Evolutionary conservation across 2,888 invertebrate species (phyloP).

Genomic region (Drosophila hawaiiensis): DNA sequence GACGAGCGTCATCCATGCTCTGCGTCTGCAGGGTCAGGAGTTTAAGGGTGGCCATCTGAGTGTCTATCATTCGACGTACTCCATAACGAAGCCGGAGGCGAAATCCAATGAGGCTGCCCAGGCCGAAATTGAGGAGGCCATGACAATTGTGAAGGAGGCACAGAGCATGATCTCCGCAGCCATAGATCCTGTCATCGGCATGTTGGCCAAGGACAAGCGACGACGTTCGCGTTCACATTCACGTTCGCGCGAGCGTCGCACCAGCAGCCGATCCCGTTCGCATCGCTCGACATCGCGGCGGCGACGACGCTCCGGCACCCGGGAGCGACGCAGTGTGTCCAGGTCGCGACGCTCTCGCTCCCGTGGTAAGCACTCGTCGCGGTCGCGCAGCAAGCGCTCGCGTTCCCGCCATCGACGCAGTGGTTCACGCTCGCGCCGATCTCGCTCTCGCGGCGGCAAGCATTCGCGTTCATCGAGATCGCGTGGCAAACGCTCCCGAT

Average conservation of each 20-base stretch:
- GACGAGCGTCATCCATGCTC: slow-evolving; percentile 92
- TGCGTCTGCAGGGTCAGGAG: slow-evolving; percentile 93
- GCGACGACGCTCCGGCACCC: slow-evolving; percentile 86
- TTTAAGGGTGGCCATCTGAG: slow-evolving; percentile 89
- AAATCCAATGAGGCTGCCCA: slow-evolving; percentile 98
- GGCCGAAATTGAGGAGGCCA: slow-evolving; percentile 97
- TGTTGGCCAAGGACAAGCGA: slow-evolving; percentile 93
- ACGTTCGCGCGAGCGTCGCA: slow-evolving; percentile 88
- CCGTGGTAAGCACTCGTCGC: slow-evolving; percentile 82
- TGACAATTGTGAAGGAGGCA: slow-evolving; percentile 98
- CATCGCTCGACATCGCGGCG: slow-evolving; percentile 88
- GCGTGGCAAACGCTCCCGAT: slow-evolving; percentile 85
- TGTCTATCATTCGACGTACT: slow-evolving; percentile 96
- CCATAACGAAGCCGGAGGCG: slow-evolving; percentile 96
- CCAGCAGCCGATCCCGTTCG: slow-evolving; percentile 87
- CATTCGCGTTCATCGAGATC: slow-evolving; percentile 86
- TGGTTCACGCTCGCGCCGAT: slow-evolving; percentile 83
- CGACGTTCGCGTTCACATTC: slow-evolving; percentile 86
- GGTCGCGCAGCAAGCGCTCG: slow-evolving; percentile 85
- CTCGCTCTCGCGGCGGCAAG: slow-evolving; percentile 83
- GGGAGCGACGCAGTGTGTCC: slow-evolving; percentile 86
- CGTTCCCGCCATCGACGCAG: slow-evolving; percentile 86
- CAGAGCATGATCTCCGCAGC: slow-evolving; percentile 97
- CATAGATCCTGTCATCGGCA: slow-evolving; percentile 95
- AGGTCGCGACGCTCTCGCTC: slow-evolving; percentile 88